Evolutionary conservation across 2,888 invertebrate genomes (phyloP), one percentile per base, ranked within the genome.

Genomic region (Lymantria monacha): DNA sequence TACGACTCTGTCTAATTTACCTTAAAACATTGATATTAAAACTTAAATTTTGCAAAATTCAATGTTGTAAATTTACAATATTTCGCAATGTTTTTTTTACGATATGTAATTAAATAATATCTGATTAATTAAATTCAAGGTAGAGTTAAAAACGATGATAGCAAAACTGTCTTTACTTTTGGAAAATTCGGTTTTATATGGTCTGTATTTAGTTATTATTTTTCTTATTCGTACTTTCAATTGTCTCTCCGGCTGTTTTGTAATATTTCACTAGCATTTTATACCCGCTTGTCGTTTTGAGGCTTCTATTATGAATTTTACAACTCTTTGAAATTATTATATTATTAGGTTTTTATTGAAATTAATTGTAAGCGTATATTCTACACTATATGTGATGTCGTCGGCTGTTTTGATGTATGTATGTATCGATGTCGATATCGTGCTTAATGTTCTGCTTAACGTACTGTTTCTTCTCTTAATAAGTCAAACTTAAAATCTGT

Each of bases 131-230:
- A 65, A 63, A 61, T 53, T 48, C 61, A 56, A 76, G 76, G 79
- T 74, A 75, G 66, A 66, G 58, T 68, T 66, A 70, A 7, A 65
- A 70, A 69, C 65, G 62, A 46, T 60, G 64, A 61, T 62, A 49
- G 30, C 57, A 52, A 54, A 22, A 22, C 22, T 63, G 56, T 54
- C 48, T 59, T 69, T 49, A 51, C 53, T 61, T 45, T 36, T 58
- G 3, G 22, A 22, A 22, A 22, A 51, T 37, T 42, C 46, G 44
- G 51, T 45, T 22, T 71, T 66, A 65, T 70, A 76, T 77, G 61
- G 48, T 51, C 15, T 44, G 76, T 79, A 80, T 77, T 64, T 79
- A 76, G 74, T 65, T 63, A 65, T 69, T 55, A 52, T 68, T 68
- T 57, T 56, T 67, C 58, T 57, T 51, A 48, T 57, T 49, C 12